Evolutionary conservation across 2,888 invertebrate genomes (phyloP).

Genomic region (Caenorhabditis sp.): DNA sequence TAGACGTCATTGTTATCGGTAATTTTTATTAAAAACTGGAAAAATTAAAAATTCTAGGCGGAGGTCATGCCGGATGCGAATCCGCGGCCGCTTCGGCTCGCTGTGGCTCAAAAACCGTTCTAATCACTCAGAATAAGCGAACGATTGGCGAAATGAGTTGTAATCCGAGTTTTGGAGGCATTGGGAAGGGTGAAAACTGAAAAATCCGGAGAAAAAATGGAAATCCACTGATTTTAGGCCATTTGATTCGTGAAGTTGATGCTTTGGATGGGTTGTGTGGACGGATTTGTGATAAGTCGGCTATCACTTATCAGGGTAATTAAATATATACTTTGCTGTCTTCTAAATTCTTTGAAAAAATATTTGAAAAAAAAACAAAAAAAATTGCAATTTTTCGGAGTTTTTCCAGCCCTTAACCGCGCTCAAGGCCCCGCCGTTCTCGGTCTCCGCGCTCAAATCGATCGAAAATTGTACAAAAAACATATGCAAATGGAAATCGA

Average conservation of each 20-base stretch:
- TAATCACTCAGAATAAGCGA: constrained; percentile 91
- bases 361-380: neutral
- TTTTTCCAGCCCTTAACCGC: constrained; percentile 87
- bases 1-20: constrained; percentile 64
- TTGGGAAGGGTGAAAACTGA: constrained; percentile 88
- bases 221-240: constrained; percentile 56
- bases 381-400: too few relatives aligned
- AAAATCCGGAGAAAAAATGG: neutral
- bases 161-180: constrained; percentile 94
- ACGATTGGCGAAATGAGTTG: constrained; percentile 93
- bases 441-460: constrained; percentile 93
- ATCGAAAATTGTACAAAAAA: constrained; percentile 89
- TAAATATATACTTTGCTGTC: too few relatives aligned
- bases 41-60: constrained; percentile 85
- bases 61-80: constrained; percentile 94
- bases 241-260: constrained; percentile 87
- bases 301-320: constrained; percentile 76
- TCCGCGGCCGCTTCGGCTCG: constrained; percentile 91
- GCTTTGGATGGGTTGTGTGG: constrained; percentile 92
- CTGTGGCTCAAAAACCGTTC: constrained; percentile 89
- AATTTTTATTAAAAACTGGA: neutral
- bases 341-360: neutral
- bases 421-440: constrained; percentile 92
- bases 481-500: constrained; percentile 87
- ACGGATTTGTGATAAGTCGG: constrained; percentile 87